Base-by-base conservation (phyloP, 2,888 invertebrate species). In the Cylloceria caligata region DNA sequence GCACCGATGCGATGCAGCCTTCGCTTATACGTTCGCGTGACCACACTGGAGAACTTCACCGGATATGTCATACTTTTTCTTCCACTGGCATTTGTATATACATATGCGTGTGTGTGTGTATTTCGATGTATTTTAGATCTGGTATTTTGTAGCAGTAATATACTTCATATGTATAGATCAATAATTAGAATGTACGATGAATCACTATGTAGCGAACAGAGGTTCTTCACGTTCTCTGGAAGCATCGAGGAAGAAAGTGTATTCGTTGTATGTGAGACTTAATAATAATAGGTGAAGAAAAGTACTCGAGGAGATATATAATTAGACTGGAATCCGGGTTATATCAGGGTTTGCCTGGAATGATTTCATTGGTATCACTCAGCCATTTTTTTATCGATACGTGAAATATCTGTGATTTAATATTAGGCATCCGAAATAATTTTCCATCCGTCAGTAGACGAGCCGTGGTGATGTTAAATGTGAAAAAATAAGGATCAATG, bases 191-290 rank as follows among this genome's bases (percentile, higher is more conserved):
- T 74, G 45, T 55, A 64, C 68, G 57, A 77, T 74, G 67, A 72
- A 72, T 72, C 67, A 72, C 62, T 42, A 13, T n/a, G 30, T 24
- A 45, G 57, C 24, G 21, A 45, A 65, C 42, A 42, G 27, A 39
- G 24, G 49, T 74, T 74, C 65, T 74, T 21, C 30, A n/a, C 64
- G 65, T 82, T 74, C 69, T 49, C 65, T 47, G 27, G 52, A 52
- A 47, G 21, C 47, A 27, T 62, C 52, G 78, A 82, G 27, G 81
- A 78, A 65, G 81, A 82, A 82, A 82, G 81, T 82, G 74, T 57
- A 65, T 27, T 4, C 30, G 19, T 9, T 30, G 45, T 19, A 45
- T 21, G 36, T 30, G 69, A 27, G 21, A 34, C 27, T 39, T 9
- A 52, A 68, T 68, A 71, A 77, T 69, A 49, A 34, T 34, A 7